phyloP scores from a whole-genome alignment of 2,888 invertebrate species.

The Penaeus monodon region DNA sequence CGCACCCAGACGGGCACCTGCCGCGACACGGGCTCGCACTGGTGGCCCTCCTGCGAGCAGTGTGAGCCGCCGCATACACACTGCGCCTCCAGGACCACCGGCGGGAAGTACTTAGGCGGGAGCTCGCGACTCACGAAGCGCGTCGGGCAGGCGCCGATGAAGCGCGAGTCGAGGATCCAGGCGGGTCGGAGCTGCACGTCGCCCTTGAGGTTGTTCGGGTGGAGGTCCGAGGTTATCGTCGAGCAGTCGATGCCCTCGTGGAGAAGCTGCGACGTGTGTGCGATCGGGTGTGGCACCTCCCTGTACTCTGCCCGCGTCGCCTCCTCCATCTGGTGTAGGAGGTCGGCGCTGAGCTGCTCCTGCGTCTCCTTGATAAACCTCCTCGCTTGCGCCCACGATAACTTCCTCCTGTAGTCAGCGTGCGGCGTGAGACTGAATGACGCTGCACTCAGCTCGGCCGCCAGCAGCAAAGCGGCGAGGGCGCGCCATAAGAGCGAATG shows the following conservation, averaged over 20 bases:
- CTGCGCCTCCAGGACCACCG: constrained; percentile 28
- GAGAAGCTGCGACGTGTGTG: constrained; percentile 23
- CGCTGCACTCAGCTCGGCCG: too few relatives aligned
- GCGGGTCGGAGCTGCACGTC: constrained; percentile 22
- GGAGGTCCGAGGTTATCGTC: constrained; percentile 1
- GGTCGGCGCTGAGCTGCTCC: too few relatives aligned
- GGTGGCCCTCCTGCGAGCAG: constrained; percentile 33
- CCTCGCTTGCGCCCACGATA: too few relatives aligned
- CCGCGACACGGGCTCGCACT: constrained; percentile 15
- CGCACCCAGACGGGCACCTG: constrained; percentile 9
- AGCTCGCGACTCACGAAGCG: constrained; percentile 20
- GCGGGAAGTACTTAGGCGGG: constrained; percentile 7
- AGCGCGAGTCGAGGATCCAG: constrained; percentile 12
- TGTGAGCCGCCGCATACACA: constrained; percentile 4
- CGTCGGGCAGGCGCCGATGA: constrained; percentile 27
- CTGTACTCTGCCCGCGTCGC: neutral
- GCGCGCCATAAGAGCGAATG: too few relatives aligned
- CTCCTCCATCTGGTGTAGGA: too few relatives aligned
- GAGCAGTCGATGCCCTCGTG: constrained; percentile 28
- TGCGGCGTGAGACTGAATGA: too few relatives aligned
- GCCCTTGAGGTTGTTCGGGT: constrained; percentile 17
- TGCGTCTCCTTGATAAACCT: too few relatives aligned
- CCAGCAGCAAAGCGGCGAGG: too few relatives aligned
- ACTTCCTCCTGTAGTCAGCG: too few relatives aligned
- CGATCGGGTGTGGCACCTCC: constrained; percentile 17